phyloP scores from a whole-genome alignment of 2,113 vertebrate genomes.

The Seriola dumerili region DNA sequence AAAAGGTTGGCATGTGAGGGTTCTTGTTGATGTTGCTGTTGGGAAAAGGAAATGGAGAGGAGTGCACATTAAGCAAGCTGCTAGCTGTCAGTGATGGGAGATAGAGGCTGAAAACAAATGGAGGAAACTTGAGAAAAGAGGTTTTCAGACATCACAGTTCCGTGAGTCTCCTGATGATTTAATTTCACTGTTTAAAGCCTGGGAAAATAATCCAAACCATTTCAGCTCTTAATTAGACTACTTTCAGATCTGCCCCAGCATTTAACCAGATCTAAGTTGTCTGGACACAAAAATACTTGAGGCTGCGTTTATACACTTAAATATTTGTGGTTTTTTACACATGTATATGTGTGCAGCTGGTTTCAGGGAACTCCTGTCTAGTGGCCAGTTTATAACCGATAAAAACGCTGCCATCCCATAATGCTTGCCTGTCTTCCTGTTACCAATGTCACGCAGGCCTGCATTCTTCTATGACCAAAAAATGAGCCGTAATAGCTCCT shows the following conservation, averaged over 20 bases:
- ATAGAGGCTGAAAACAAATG: slow-evolving; percentile 27
- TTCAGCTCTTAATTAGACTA: slow-evolving; percentile 37
- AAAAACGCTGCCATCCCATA: slow-evolving; percentile 11
- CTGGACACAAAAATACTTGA: slow-evolving; percentile 14
- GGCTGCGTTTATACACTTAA: slow-evolving; percentile 31
- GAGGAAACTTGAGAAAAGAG: neutral
- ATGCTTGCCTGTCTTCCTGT: slow-evolving; percentile 20
- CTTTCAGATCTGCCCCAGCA: slow-evolving; percentile 9
- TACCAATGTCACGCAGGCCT: slow-evolving; percentile 40
- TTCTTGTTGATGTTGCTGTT: slow-evolving; percentile 2
- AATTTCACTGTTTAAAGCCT: slow-evolving; percentile 19
- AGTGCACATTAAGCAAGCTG: neutral
- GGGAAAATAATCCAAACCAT: slow-evolving; percentile 24
- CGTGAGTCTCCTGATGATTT: slow-evolving; percentile 14
- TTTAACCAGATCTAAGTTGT: slow-evolving; percentile 27
- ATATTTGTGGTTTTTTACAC: slow-evolving; percentile 42
- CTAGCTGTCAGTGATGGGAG: neutral
- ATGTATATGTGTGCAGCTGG: slow-evolving; percentile 34
- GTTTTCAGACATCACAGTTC: slow-evolving; percentile 10
- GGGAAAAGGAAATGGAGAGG: slow-evolving; percentile 1
- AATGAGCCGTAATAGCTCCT: slow-evolving; percentile 31
- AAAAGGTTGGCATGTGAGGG: neutral
- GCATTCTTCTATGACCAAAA: slow-evolving; percentile 47
- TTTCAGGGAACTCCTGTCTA: slow-evolving; percentile 40
- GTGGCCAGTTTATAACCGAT: slow-evolving; percentile 15